Base-by-base conservation (phyloP, 2,113 vertebrate species). In the Pseudorasbora parva region DNA sequence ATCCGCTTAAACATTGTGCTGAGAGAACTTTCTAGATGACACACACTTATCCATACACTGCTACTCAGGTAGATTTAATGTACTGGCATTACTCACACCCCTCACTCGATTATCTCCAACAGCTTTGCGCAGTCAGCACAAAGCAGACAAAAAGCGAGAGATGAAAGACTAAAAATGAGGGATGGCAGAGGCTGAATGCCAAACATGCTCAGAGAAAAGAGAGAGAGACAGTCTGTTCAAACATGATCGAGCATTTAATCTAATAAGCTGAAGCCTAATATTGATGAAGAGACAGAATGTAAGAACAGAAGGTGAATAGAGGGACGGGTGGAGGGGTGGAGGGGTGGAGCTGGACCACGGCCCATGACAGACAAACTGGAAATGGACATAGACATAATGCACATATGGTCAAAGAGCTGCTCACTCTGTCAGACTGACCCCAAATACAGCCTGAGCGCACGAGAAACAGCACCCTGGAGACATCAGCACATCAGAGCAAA, bases 301-400 rank as follows among this genome's bases (percentile, higher is more conserved):
- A 68, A 8, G 47, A 60, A 41, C 62, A 83, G 57, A 83, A 80
- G 75, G 81, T 14, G 54, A 14, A 59, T 74, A 17, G 30, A 71
- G 45, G 64, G 43, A 54, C 1, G 23, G 76, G 10, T 23, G 30
- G 80, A 60, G 51, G 51, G 71, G 27, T 19, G 68, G 45, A 45
- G 47, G 47, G 54, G 51, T 64, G 64, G 49, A 71, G 37, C n/a
- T 86, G 82, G 86, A 77, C 71, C 19, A 17, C 2, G 6, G 72
- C 86, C 85, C 79, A 66, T 43, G 17, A 8, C 82, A 84, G 72
- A 84, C 78, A 49, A 64, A 21, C 59, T 79, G 78, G 25, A 79
- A 79, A 56, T 19, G 82, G 25, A 33, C 51, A 56, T 43, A 66
- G 74, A 33, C 74, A 80, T 33, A 41, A 43, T 33, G 66, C 19